These are phyloP conservation scores for Falco novaeseelandiae DNA, from an alignment of 2,797 vertebrate species.

Conservation along the genomic window DNA sequence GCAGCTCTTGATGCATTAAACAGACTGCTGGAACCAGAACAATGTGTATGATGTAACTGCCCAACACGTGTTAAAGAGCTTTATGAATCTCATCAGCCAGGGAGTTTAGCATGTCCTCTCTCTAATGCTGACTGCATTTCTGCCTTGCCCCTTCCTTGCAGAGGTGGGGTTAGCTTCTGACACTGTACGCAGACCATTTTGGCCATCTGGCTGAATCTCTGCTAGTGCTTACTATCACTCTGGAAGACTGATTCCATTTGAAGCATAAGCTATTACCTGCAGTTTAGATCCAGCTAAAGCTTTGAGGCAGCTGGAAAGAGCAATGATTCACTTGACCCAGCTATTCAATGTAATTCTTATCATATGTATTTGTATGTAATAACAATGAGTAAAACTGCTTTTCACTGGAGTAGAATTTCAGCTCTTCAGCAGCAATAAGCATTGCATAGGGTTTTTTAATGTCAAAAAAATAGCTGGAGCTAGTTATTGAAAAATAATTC, in stretches of 20 bases:
- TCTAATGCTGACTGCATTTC: background rate
- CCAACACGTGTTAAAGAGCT: background rate
- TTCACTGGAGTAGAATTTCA: background rate
- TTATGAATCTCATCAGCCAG: constrained; percentile 13
- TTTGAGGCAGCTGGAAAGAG: background rate
- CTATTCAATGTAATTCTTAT: background rate
- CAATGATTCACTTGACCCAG: background rate
- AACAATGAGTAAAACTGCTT: background rate
- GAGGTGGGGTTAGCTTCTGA: background rate
- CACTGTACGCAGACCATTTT: background rate
- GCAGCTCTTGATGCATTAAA: background rate
- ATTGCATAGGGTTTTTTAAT: rapidly evolving
- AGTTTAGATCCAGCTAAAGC: background rate
- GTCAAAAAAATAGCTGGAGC: background rate
- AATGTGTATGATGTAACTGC: background rate
- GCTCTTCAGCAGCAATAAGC: background rate
- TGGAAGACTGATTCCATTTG: background rate
- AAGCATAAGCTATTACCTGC: background rate
- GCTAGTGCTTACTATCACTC: background rate
- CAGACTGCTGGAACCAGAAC: background rate
- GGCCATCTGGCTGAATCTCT: background rate
- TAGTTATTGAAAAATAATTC: background rate
- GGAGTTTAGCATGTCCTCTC: background rate
- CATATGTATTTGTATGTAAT: background rate
- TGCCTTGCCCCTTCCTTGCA: background rate